phyloP scores from a whole-genome alignment of 2,797 vertebrate genomes.

The Propithecus perrieri region DNA sequence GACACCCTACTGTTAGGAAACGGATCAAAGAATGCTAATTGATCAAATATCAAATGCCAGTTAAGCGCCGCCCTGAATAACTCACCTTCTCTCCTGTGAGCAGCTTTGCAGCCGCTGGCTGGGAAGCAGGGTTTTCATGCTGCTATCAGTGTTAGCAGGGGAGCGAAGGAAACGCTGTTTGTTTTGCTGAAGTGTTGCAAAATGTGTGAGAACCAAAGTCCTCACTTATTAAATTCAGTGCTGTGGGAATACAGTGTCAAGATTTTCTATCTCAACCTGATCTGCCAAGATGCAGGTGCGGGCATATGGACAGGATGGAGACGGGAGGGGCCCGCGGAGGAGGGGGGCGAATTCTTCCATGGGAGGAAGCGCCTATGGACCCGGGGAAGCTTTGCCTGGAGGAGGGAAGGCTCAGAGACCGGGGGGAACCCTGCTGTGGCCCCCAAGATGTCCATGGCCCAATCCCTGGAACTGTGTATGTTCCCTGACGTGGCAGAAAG shows the following conservation, averaged over 20 bases:
- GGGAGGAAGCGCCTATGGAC: not conserved
- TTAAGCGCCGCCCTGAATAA: constrained; percentile 48
- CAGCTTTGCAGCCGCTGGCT: not conserved
- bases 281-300: constrained; percentile 33
- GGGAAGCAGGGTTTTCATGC: constrained; percentile 52
- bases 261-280: constrained; percentile 58
- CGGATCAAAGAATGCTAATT: constrained; percentile 60
- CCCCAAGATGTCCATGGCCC: accelerated
- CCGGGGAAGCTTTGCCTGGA: not conserved
- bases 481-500: not conserved
- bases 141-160: constrained; percentile 42
- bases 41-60: constrained; percentile 65
- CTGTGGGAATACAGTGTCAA: constrained; percentile 62
- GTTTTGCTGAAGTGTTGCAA: constrained; percentile 73
- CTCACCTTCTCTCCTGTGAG: not conserved
- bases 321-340: not conserved
- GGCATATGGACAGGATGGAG: not conserved
- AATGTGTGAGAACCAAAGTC: constrained; percentile 72
- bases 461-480: accelerated
- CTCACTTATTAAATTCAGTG: constrained; percentile 78
- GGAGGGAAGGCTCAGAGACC: not conserved
- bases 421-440: not conserved
- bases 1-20: constrained; percentile 40
- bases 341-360: not conserved
- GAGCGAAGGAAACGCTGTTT: constrained; percentile 59